A percentile compares a stretch with the other conserved stretches of the same genome.
Conservation (phyloP, 2,797 vertebrate genomes). For the Cuculus canorus region DNA sequence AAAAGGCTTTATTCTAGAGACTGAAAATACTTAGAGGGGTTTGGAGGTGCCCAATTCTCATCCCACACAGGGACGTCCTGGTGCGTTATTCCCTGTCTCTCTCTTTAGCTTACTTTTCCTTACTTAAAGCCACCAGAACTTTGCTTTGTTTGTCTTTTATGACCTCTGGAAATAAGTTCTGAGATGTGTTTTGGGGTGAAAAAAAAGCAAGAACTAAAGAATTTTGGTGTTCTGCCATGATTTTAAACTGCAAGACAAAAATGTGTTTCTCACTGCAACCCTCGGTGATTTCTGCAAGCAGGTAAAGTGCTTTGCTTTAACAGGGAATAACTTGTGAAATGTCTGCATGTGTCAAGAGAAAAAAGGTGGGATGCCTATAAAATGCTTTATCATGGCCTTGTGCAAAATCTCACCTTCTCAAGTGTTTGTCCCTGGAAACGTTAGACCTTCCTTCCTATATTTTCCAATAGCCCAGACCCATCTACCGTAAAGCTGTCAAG, state of each 20-base stretch:
- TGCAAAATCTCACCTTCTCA: background rate
- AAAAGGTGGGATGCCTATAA: background rate
- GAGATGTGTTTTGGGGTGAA: background rate
- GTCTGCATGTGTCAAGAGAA: background rate
- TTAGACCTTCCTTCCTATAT: background rate
- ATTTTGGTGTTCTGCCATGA: slow-evolving; percentile 9
- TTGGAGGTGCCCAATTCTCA: background rate
- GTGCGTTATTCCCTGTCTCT: background rate
- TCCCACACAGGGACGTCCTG: background rate
- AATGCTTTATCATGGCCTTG: background rate
- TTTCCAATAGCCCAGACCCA: background rate
- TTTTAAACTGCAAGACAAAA: background rate
- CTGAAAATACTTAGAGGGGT: background rate
- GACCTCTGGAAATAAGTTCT: background rate
- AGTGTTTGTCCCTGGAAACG: background rate
- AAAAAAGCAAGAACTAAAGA: background rate
- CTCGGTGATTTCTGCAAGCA: background rate
- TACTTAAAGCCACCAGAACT: background rate
- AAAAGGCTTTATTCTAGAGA: background rate
- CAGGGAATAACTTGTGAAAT: background rate
- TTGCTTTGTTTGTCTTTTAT: background rate
- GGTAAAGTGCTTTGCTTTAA: background rate
- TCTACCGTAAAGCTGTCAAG: background rate
- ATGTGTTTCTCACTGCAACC: background rate
- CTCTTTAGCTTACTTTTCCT: background rate